A percentile compares a stretch with the other conserved stretches of the same genome.
phyloP scores from a whole-genome alignment of 2,797 vertebrate species.

The Manis pentadactyla region DNA sequence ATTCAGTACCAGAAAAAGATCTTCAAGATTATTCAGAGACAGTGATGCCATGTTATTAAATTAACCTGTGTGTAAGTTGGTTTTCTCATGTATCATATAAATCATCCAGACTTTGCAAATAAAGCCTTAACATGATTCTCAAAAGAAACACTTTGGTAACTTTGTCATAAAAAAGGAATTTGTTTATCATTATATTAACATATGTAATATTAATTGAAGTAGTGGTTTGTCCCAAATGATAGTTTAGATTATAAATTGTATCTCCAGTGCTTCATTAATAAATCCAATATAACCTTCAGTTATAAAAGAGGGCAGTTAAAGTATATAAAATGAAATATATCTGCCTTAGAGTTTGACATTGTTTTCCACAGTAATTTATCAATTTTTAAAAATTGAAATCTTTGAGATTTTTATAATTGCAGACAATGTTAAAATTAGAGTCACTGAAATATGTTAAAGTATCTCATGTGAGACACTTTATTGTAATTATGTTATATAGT shows the following conservation, averaged over 20 bases:
- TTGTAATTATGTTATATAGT: neutral
- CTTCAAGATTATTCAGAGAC: conserved; percentile 65
- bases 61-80: conserved; percentile 52
- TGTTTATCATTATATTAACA: neutral
- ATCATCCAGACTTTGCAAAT: conserved; percentile 24
- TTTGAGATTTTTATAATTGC: neutral
- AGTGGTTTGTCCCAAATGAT: neutral
- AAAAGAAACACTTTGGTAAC: neutral
- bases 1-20: conserved; percentile 66
- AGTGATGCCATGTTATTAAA: conserved; percentile 60
- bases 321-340: conserved; percentile 13
- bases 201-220: neutral
- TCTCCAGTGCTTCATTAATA: neutral
- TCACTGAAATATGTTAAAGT: neutral
- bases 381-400: neutral
- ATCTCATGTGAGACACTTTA: neutral
- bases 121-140: conserved; percentile 54
- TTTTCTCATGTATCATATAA: conserved; percentile 38
- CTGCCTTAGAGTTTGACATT: neutral
- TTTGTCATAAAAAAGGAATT: neutral
- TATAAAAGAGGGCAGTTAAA: neutral
- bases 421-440: neutral
- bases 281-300: neutral
- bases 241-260: neutral
- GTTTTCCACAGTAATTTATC: neutral